Evolutionary conservation across 2,113 vertebrate species (phyloP), one percentile per base, ranked within the genome.

Genomic region (Saccopteryx bilineata): DNA sequence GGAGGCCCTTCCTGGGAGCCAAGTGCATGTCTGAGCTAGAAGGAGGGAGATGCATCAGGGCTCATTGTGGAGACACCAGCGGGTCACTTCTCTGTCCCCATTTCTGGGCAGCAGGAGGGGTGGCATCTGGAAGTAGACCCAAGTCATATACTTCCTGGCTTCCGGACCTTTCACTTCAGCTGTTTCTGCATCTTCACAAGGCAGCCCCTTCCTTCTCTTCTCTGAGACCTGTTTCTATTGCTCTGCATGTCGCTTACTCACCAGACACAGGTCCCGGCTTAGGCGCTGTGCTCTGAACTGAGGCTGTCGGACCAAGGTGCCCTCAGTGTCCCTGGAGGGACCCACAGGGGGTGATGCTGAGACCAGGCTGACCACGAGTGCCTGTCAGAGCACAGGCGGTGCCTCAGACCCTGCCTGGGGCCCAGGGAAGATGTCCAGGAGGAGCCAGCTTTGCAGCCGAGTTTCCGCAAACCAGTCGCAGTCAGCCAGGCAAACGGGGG

Each of bases 301-400:
- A n/a, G 26, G 48, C 18, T 63, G 3, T 13, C 9, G 2, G 19
- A 5, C 14, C 31, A 5, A 21, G 17, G 2, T 5, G 78, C 33
- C n/a, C 48, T 7, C 48, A 2, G 19, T 2, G 8, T 60, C 48
- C 48, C 0, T 0, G 28, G 33, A n/a, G 39, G n/a, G 66, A 80
- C 66, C 54, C 12, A 3, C 15, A 21, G 63, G 8, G 7, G 23
- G 65, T 3, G 2, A 28, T n/a, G 52, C 31, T 24, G 12, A 48
- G 48, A 5, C 19, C 19, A 48, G 60, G 31, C 15, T 28, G 24
- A n/a, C 6, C 1, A 0, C 2, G 71, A 68, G 66, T 7, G 18
- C 18, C 1, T 12, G 1, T 18, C 11, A 1, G 28, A 60, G 26
- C 5, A 18, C 10, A 23, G 18, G 23, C 0, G 1, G 24, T 0